Base-by-base conservation (phyloP, 2,113 vertebrate genomes). In the Sus scrofa region DNA sequence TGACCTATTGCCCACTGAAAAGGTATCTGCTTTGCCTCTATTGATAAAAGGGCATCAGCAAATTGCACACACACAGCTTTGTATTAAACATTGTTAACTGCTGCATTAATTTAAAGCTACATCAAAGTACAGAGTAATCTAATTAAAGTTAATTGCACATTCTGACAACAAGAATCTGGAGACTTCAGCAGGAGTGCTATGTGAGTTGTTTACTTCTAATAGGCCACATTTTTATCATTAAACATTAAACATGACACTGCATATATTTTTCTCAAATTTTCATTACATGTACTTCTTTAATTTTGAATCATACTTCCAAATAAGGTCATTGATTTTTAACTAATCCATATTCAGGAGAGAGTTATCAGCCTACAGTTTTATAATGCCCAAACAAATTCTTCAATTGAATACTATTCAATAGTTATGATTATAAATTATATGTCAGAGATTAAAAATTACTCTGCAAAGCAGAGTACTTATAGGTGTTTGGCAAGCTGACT, bases 61-160 rank as follows among this genome's bases (percentile, higher is more conserved):
- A 88, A 88, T 92, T 16, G 22, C 67, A 73, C 30, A 44, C 30
- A 44, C 6, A 68, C 3, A 65, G 9, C 24, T 44, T 77, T 56
- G 70, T 73, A 74, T 87, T 83, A 74, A 95, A 81, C 73, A 83
- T 67, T 74, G 34, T 67, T 88, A 52, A 83, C 73, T 65, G 79
- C 20, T 58, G 9, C 30, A 65, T 81, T 88, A 75, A 92, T 88
- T 75, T 68, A 87, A 88, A 92, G 75, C 22, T 88, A 37, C 58
- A 83, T 22, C 37, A 89, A 77, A 89, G 4, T 63, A 70, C 60
- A 93, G 10, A 58, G 15, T 67, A 84, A 84, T 92, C 37, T 89
- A 81, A 89, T 83, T 81, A 94, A 87, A 26, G 44, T 94, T 94
- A 84, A 84, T 70, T 93, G 54, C 26, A 60, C 11, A 73, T 88